phyloP scores from a whole-genome alignment of 2,888 invertebrate species.

The Apodemia mormo region DNA sequence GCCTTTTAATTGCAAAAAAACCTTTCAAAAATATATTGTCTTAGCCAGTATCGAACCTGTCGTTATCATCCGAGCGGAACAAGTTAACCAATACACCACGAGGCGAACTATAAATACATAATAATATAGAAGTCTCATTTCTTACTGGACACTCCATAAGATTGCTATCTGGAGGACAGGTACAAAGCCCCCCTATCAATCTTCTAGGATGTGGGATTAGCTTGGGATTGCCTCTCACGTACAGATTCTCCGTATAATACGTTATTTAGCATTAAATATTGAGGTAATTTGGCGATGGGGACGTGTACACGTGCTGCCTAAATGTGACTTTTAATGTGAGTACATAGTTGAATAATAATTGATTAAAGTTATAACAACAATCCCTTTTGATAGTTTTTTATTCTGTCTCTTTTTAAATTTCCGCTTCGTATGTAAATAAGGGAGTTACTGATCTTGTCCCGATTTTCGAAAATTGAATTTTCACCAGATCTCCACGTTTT shows the following conservation, averaged over 20 bases:
- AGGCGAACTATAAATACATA: not conserved
- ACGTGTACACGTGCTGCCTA: not conserved
- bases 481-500: no score
- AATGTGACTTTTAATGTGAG: not conserved
- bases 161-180: not conserved
- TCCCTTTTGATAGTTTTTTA: no score
- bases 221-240: conserved; percentile 9
- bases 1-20: no score
- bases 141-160: not conserved
- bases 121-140: not conserved
- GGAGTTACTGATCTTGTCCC: no score
- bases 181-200: conserved; percentile 1
- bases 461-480: no score
- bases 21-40: not conserved
- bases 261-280: not conserved
- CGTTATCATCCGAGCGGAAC: not conserved
- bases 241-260: not conserved
- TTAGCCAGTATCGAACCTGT: not conserved
- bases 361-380: no score
- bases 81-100: not conserved
- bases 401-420: no score
- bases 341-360: not conserved
- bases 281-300: not conserved
- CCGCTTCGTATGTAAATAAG: no score
- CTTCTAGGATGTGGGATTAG: not conserved